Evolutionary conservation across 2,888 invertebrate species (phyloP), one percentile per base, ranked within the genome.

Genomic region (Cinara cedri): DNA sequence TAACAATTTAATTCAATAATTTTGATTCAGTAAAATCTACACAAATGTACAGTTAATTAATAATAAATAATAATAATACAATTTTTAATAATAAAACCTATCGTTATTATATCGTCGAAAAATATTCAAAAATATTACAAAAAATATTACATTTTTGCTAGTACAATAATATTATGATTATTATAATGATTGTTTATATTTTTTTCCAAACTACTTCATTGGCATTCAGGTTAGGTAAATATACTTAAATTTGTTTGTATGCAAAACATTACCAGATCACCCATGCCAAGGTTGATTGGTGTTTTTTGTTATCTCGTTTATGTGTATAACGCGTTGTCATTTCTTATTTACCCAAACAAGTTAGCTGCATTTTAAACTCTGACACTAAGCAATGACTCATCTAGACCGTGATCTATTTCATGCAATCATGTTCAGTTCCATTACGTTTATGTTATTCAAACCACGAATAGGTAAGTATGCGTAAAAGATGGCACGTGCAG

Each of bases 171-270:
- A 62, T 62, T 1, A 11, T 34, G 34, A 54, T 34, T 11, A 24
- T 8, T 21, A 11, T 16, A 16, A 8, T 62, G 42, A 4, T 14
- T 4, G 62, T 42, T n/a, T 34, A 3, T 46, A 13, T 44, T 16
- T 4, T 46, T 34, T 51, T 68, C 26, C 51, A 68, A 51, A 68
- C 68, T 68, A 68, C 68, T 68, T 54, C 51, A 68, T 51, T 68
- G 13, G 19, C 34, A 68, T 51, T 68, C 51, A 24, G 24, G 71
- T 71, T 71, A 71, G 44, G 54, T 10, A 42, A 71, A 21, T 34
- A 34, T 6, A 3, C 6, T 4, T 6, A 6, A 4, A 4, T 34
- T 71, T 55, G 42, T 42, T 57, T 16, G 21, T 57, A 57, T 21
- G 44, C 44, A 57, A 42, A 57, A 57, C 24, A 57, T 44, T 71